phyloP scores from a whole-genome alignment of 2,888 invertebrate species.

The Brachypterus glaber region DNA sequence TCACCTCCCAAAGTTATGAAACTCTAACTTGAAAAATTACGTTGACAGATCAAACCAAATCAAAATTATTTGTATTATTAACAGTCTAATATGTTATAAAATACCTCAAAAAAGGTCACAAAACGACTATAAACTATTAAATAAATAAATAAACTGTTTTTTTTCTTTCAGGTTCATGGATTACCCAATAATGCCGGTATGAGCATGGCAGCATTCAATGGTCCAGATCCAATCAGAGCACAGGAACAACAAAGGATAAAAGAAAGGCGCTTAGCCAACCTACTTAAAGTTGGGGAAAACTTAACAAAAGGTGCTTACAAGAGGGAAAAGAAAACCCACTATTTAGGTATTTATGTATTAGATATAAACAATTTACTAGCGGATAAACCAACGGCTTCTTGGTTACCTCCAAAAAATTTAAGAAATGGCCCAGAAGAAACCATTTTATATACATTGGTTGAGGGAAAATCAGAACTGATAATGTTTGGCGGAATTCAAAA shows the following conservation, averaged over 20 bases:
- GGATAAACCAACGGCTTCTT: conserved; percentile 56
- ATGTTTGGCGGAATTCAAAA: conserved; percentile 95
- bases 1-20: no score
- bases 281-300: conserved; percentile 25
- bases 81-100: no score
- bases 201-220: conserved; percentile 51
- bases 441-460: conserved; percentile 79
- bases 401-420: conserved; percentile 57
- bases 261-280: conserved; percentile 25
- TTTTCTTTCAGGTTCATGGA: conserved; percentile 21
- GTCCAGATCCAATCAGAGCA: conserved; percentile 50
- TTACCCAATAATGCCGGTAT: conserved; percentile 31
- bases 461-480: conserved; percentile 84
- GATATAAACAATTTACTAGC: conserved; percentile 67
- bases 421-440: conserved; percentile 68
- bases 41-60: no score
- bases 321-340: conserved; percentile 28
- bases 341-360: conserved; percentile 72
- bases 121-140: no score
- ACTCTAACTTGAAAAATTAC: no score
- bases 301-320: conserved; percentile 22
- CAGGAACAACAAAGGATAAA: conserved; percentile 57
- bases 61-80: no score
- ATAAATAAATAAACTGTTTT: no score
- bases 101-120: no score